phyloP scores from a whole-genome alignment of 1,140 invertebrate species.

The Drosophila willistoni region DNA sequence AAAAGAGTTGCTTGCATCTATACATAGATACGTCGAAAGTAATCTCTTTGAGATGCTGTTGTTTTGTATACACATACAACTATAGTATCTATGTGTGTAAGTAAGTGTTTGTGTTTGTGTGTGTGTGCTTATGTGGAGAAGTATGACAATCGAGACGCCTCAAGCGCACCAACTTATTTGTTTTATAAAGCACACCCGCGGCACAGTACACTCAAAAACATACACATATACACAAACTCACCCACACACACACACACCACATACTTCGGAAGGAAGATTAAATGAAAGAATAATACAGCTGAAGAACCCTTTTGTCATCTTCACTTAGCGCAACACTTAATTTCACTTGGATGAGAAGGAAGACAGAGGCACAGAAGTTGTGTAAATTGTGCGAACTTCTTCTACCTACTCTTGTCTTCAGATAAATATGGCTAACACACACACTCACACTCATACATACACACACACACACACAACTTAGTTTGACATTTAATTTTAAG shows the following conservation, averaged over 20 bases:
- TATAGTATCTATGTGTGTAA: not conserved
- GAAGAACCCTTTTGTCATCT: slow-evolving; percentile 80
- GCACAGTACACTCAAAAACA: slow-evolving; percentile 35
- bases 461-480: slow-evolving; percentile 25
- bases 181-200: slow-evolving; percentile 77
- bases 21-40: slow-evolving; percentile 1
- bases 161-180: slow-evolving; percentile 70
- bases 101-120: not conserved
- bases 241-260: slow-evolving; percentile 35
- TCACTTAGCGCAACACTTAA: slow-evolving; percentile 80
- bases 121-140: slow-evolving; percentile 36
- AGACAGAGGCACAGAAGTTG: slow-evolving; percentile 58
- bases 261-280: slow-evolving; percentile 60
- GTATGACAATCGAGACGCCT: slow-evolving; percentile 71
- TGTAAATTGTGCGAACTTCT: slow-evolving; percentile 78
- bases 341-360: slow-evolving; percentile 69
- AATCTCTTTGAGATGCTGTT: slow-evolving; percentile 20
- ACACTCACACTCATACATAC: slow-evolving; percentile 29
- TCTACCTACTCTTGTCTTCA: slow-evolving; percentile 33
- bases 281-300: slow-evolving; percentile 80
- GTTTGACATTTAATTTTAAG: slow-evolving; percentile 82
- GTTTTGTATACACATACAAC: not conserved
- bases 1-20: slow-evolving; percentile 4
- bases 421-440: slow-evolving; percentile 72
- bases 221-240: slow-evolving; percentile 40